Evolutionary conservation across 2,888 invertebrate species (phyloP).

Genomic region (Pyrocoelia pectoralis): DNA sequence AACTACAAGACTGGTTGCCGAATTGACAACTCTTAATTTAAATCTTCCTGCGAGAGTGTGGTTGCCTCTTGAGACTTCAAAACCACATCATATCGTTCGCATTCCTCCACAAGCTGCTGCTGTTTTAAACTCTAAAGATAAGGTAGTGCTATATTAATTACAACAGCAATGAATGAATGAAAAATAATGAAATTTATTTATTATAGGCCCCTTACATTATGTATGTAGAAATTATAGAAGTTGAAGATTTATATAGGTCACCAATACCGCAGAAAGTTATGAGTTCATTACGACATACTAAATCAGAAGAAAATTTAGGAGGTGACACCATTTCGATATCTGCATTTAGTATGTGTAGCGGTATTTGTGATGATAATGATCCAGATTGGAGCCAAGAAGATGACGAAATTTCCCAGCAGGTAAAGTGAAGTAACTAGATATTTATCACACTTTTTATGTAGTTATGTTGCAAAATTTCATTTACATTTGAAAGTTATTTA

Average conservation of each 20-base stretch:
- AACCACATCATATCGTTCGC: constrained; percentile 92
- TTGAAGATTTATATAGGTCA: constrained; percentile 81
- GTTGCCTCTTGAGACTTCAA: constrained; percentile 88
- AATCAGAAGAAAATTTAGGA: constrained; percentile 90
- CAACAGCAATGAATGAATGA: constrained; percentile 24
- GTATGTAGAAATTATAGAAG: constrained; percentile 95
- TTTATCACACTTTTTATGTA: neutral
- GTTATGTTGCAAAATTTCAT: neutral
- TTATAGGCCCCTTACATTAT: constrained; percentile 93
- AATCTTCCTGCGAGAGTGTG: constrained; percentile 98
- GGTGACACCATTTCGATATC: constrained; percentile 57
- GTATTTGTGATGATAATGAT: constrained; percentile 65
- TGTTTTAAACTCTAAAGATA: constrained; percentile 98
- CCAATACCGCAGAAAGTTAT: constrained; percentile 90
- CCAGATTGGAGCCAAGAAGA: constrained; percentile 95
- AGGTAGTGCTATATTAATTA: constrained; percentile 67
- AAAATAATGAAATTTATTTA: neutral
- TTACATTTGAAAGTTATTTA: neutral
- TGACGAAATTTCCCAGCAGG: constrained; percentile 88
- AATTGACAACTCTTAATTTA: constrained; percentile 91
- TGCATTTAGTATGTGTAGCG: constrained; percentile 65
- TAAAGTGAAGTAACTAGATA: constrained; percentile 46
- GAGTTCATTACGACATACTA: constrained; percentile 87
- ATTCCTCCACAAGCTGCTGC: constrained; percentile 98
- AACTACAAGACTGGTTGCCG: constrained; percentile 90